Conservation (phyloP, 2,797 vertebrate genomes). For the Thripadectes ignobilis region DNA sequence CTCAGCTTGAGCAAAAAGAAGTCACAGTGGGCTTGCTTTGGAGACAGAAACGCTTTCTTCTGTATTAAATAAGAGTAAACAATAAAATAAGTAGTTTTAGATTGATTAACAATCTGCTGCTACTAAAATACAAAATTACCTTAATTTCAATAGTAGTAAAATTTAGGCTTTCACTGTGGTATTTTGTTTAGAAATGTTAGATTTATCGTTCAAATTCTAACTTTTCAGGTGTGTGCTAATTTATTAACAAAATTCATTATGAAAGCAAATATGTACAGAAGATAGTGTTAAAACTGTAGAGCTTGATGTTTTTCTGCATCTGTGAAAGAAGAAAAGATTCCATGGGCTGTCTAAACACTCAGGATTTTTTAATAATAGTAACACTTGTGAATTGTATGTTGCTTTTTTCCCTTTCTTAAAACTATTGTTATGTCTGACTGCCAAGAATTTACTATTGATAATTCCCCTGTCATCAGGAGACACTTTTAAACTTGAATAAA, state of each 20-base stretch:
- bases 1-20: background rate
- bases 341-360: background rate
- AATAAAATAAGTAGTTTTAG: background rate
- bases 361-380: background rate
- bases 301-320: background rate
- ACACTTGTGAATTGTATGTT: background rate
- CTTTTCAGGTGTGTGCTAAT: background rate
- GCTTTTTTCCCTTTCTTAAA: background rate
- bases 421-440: background rate
- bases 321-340: background rate
- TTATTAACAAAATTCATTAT: background rate
- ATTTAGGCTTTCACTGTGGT: background rate
- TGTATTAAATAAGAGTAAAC: background rate
- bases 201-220: background rate
- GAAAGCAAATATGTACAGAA: background rate
- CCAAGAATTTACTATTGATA: constrained; percentile 12
- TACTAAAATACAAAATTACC: background rate
- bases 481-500: background rate
- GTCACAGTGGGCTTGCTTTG: background rate
- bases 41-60: background rate
- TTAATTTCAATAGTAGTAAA: background rate
- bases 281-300: background rate
- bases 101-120: background rate
- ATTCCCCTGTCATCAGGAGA: constrained; percentile 21
- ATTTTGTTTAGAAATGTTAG: background rate